phyloP scores from a whole-genome alignment of 2,888 invertebrate species.

The Blastobasis adustella region DNA sequence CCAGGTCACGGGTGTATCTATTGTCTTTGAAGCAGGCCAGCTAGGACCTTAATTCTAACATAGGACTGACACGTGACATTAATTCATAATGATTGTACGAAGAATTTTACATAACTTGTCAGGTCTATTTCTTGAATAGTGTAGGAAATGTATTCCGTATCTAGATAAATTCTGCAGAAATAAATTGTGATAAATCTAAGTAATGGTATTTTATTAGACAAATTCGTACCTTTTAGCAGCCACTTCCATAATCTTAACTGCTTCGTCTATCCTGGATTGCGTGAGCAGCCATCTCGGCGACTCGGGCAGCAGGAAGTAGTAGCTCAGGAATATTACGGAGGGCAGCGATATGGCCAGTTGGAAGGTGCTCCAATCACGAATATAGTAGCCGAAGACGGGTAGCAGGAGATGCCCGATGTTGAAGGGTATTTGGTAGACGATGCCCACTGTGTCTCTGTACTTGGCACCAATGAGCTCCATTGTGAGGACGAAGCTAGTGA shows the following conservation, averaged over 20 bases:
- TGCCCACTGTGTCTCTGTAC: conserved; percentile 81
- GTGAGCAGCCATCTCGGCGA: conserved; percentile 88
- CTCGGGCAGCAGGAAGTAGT: conserved; percentile 84
- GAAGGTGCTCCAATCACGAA: conserved; percentile 79
- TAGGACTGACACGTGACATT: too few relatives aligned
- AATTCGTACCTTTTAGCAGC: conserved; percentile 73
- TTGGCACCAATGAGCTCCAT: conserved; percentile 80
- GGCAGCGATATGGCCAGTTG: conserved; percentile 80
- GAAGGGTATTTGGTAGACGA: conserved; percentile 80
- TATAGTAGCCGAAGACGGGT: conserved; percentile 77
- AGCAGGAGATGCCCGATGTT: conserved; percentile 80
- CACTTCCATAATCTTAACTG: conserved; percentile 77
- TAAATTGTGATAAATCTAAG: too few relatives aligned
- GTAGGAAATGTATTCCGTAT: too few relatives aligned
- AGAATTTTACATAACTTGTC: too few relatives aligned
- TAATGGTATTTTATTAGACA: background rate
- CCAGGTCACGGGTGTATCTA: too few relatives aligned
- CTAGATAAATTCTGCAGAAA: too few relatives aligned
- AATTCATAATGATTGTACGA: too few relatives aligned
- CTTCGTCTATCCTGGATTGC: conserved; percentile 78
- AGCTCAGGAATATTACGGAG: conserved; percentile 77
- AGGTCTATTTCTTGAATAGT: too few relatives aligned
- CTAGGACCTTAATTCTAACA: too few relatives aligned
- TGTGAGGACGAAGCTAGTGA: conserved; percentile 81
- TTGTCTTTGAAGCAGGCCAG: too few relatives aligned